Conservation (phyloP, 2,113 vertebrate species). For the Heliornis fulica region DNA sequence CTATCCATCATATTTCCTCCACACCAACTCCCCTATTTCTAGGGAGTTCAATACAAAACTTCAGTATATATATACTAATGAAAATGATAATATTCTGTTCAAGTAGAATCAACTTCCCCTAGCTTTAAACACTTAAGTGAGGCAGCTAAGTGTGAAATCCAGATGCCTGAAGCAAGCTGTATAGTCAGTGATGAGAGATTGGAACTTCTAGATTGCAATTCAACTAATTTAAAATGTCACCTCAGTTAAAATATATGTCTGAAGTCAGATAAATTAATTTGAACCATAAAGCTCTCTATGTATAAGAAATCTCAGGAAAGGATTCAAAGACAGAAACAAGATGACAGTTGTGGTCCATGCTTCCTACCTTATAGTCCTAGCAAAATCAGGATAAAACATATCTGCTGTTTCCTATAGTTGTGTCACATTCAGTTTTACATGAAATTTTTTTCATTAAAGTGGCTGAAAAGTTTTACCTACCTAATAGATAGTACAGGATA, state of each 20-base stretch:
- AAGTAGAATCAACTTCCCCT: neutral
- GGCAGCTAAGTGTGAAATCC: neutral
- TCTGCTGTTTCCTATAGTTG: neutral
- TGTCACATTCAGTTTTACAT: neutral
- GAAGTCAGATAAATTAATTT: neutral
- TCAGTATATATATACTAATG: neutral
- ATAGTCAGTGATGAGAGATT: neutral
- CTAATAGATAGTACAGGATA: neutral
- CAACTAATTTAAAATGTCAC: neutral
- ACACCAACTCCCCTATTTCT: neutral
- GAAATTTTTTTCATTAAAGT: neutral
- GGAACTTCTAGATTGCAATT: neutral
- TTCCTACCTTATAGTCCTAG: neutral
- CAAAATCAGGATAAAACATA: neutral
- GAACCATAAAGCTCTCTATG: accelerated
- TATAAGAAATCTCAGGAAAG: neutral
- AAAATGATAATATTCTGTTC: neutral
- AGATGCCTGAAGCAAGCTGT: neutral
- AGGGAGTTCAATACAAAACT: neutral
- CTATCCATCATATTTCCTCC: neutral
- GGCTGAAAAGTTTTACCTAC: neutral
- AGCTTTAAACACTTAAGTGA: neutral
- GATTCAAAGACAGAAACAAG: neutral
- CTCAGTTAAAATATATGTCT: neutral
- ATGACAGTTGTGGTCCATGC: accelerated